A percentile compares a stretch with the other conserved stretches of the same genome.
Evolutionary conservation across 37 sponge, comb jelly and placozoan species (phyloP).

Genomic region (Geodia barretti): DNA sequence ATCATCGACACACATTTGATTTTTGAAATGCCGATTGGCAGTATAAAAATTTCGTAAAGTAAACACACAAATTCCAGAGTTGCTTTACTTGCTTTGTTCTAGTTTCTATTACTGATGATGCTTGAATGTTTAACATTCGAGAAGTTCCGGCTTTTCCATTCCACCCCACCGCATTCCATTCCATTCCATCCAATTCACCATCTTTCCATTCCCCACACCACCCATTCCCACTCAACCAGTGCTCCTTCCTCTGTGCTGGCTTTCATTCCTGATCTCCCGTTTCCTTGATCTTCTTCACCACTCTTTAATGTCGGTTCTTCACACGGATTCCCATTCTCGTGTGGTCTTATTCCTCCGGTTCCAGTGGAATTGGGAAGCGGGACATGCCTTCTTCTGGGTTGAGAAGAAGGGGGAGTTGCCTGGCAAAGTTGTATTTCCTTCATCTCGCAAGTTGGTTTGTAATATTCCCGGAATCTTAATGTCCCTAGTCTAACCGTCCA

Average conservation of each 20-base stretch:
- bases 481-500: background rate
- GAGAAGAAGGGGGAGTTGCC: too few species aligned
- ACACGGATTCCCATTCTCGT: background rate
- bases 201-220: too few species aligned
- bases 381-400: too few species aligned
- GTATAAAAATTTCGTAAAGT: background rate
- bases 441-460: too few species aligned
- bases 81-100: too few species aligned
- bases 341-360: background rate
- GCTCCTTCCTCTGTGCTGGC: background rate
- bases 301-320: background rate
- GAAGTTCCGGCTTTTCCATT: background rate
- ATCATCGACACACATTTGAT: background rate
- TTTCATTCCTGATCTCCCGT: too few species aligned
- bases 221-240: too few species aligned
- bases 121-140: background rate
- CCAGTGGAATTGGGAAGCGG: too few species aligned
- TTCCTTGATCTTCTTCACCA: background rate
- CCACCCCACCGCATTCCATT: too few species aligned
- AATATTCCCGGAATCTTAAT: background rate
- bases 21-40: background rate
- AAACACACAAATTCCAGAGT: background rate
- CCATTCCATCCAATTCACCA: too few species aligned
- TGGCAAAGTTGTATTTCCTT: too few species aligned
- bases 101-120: background rate